These are phyloP conservation scores for Acleris literana DNA, from an alignment of 2,888 invertebrate species.

Conservation along the genomic window DNA sequence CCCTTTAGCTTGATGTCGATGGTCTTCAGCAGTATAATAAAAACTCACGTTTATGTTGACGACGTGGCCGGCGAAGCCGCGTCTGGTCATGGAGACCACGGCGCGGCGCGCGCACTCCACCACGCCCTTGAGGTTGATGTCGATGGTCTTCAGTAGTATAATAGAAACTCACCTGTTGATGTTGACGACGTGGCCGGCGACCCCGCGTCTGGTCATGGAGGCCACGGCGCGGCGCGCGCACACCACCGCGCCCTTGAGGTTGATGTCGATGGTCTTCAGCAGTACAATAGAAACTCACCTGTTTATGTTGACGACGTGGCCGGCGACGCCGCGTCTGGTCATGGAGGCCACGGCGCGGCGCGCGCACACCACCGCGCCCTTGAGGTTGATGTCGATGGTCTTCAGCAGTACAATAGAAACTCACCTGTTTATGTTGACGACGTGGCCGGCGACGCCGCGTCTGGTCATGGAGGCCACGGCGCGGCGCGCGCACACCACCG, in stretches of 20 bases:
- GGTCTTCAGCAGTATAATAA: too few species aligned
- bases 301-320: constrained; percentile 76
- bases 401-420: too few species aligned
- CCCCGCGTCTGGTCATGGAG: constrained; percentile 68
- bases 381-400: constrained; percentile 72
- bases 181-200: constrained; percentile 75
- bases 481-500: constrained; percentile 70
- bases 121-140: too few species aligned
- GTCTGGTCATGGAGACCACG: too few species aligned
- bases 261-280: constrained; percentile 63
- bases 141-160: too few species aligned
- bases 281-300: too few species aligned
- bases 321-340: constrained; percentile 62
- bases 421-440: constrained; percentile 78
- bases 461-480: constrained; percentile 76
- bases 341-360: constrained; percentile 75
- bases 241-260: constrained; percentile 68
- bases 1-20: constrained; percentile 77
- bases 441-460: constrained; percentile 66
- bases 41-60: constrained; percentile 64
- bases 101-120: too few species aligned
- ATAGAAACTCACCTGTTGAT: too few species aligned
- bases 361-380: constrained; percentile 70
- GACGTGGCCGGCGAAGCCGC: too few species aligned
- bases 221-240: constrained; percentile 74